Conservation (phyloP, 1,140 invertebrate species). For the Anastrepha ludens region DNA sequence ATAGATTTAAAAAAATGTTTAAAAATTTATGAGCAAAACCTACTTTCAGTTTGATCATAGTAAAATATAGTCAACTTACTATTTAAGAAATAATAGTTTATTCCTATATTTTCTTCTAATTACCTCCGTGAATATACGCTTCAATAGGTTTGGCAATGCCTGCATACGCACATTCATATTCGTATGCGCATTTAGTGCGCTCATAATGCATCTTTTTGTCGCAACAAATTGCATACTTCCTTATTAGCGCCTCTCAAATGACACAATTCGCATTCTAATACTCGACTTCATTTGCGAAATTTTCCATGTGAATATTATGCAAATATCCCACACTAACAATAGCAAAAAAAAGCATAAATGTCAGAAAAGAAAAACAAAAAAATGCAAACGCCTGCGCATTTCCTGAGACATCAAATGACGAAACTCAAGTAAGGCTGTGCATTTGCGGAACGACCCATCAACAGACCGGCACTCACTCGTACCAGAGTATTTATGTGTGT, state of each 20-base stretch:
- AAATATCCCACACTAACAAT: neutral
- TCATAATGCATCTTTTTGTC: neutral
- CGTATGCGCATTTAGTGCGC: neutral
- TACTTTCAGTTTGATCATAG: too few species aligned
- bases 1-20: too few species aligned
- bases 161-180: too few species aligned
- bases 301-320: slow-evolving; percentile 30
- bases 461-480: neutral
- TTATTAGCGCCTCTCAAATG: neutral
- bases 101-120: too few species aligned
- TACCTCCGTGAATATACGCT: too few species aligned
- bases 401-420: neutral
- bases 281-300: neutral
- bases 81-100: too few species aligned
- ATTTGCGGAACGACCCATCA: neutral
- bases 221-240: slow-evolving; percentile 30
- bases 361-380: neutral
- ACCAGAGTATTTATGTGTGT: neutral
- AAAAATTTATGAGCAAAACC: too few species aligned
- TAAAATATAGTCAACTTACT: too few species aligned
- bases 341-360: neutral
- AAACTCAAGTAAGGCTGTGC: neutral
- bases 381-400: slow-evolving; percentile 28
- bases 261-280: neutral
- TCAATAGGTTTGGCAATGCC: too few species aligned